phyloP scores from a whole-genome alignment of 2,888 invertebrate genomes.

The Cataglyphis rosenhaueri region DNA sequence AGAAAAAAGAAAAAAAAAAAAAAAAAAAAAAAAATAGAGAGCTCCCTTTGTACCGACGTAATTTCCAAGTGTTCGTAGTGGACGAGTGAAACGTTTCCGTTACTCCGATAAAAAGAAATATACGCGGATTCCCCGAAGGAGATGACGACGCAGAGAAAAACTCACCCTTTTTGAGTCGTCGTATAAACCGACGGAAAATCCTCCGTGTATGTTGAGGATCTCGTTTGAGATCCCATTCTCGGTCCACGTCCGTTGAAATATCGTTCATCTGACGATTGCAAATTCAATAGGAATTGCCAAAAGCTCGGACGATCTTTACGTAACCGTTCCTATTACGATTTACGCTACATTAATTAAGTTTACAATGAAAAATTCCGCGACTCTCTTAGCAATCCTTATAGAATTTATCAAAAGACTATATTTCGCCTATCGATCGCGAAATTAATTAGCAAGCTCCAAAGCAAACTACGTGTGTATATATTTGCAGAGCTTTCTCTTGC shows the following conservation, averaged over 20 bases:
- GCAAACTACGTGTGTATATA: not conserved
- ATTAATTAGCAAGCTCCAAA: slow-evolving; percentile 39
- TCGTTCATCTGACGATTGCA: not conserved
- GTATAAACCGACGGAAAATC: slow-evolving; percentile 21
- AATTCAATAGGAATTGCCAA: not conserved
- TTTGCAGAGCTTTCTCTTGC: not conserved
- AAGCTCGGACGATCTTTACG: not conserved
- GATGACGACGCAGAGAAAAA: not conserved
- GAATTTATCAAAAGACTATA: not conserved
- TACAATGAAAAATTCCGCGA: not conserved
- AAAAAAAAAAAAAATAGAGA: not conserved
- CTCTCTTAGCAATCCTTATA: not conserved
- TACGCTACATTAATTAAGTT: not conserved
- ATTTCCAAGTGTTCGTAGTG: slow-evolving; percentile 29
- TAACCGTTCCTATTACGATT: not conserved
- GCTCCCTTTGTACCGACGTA: slow-evolving; percentile 10
- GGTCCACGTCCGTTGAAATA: slow-evolving; percentile 30
- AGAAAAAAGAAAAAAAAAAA: not conserved
- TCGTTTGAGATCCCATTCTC: slow-evolving; percentile 35
- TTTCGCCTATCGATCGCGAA: slow-evolving; percentile 10
- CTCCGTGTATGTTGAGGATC: slow-evolving; percentile 18
- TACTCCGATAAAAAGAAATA: slow-evolving; percentile 20
- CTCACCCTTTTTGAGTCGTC: slow-evolving; percentile 25
- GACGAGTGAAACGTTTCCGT: slow-evolving; percentile 21
- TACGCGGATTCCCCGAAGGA: not conserved